Conservation (phyloP, 2,888 invertebrate species). For the Drosophila maculinotata region DNA sequence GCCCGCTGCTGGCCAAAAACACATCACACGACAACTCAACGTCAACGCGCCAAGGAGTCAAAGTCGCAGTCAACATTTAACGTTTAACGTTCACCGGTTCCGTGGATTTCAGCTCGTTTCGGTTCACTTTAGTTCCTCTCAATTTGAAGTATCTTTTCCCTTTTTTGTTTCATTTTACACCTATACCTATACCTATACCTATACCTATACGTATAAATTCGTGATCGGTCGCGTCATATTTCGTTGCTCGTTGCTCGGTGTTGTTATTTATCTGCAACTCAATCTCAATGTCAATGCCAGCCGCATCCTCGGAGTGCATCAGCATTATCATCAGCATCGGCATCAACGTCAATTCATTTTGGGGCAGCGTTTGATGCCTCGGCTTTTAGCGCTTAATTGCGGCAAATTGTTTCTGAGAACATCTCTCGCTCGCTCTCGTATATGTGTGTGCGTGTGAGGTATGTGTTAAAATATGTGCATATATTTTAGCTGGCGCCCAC, state of each 20-base stretch:
- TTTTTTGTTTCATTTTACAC: conserved; percentile 39
- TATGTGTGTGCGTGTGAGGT: conserved; percentile 6
- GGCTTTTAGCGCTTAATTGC: conserved; percentile 74
- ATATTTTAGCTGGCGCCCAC: conserved; percentile 45
- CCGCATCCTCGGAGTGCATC: conserved; percentile 36
- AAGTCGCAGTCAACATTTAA: conserved; percentile 37
- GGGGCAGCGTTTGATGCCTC: conserved; percentile 42
- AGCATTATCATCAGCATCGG: conserved; percentile 48
- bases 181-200: no score
- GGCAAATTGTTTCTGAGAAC: conserved; percentile 66
- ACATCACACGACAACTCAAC: conserved; percentile 69
- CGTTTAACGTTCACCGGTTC: conserved; percentile 24
- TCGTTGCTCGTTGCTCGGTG: conserved; percentile 15
- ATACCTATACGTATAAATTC: no score
- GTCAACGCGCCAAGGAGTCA: conserved; percentile 71
- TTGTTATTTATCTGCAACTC: conserved; percentile 69
- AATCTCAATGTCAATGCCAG: conserved; percentile 75
- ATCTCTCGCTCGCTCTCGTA: not conserved
- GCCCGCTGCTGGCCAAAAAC: conserved; percentile 2
- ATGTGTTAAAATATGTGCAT: conserved; percentile 43
- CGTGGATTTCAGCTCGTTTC: no score
- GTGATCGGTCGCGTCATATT: conserved; percentile 24
- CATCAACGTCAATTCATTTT: conserved; percentile 30
- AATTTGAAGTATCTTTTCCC: not conserved
- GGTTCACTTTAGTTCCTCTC: conserved; percentile 14